Conservation (phyloP, 2,888 invertebrate genomes). For the Seira sanloemensis region DNA sequence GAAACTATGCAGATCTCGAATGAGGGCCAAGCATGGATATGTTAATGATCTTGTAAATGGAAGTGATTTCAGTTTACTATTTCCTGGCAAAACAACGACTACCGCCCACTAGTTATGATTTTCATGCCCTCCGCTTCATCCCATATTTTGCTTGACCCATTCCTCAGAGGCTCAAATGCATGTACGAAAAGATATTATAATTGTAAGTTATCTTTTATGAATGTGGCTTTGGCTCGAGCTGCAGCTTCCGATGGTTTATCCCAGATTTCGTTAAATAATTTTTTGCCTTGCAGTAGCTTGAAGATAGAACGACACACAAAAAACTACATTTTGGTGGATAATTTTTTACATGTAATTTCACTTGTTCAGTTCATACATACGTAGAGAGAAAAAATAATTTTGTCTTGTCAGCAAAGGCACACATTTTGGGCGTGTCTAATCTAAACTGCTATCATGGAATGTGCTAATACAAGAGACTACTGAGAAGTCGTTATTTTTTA, state of each 20-base stretch:
- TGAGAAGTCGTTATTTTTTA: not conserved
- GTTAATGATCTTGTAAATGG: slow-evolving; percentile 38
- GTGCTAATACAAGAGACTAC: not conserved
- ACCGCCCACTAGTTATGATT: not conserved
- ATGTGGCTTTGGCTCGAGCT: not conserved
- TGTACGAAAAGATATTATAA: no score
- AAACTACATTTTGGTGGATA: no score
- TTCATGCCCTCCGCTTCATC: not conserved
- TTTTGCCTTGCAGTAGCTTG: not conserved
- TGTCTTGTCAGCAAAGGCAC: not conserved
- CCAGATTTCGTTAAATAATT: not conserved
- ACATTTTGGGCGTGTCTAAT: not conserved
- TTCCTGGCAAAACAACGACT: not conserved
- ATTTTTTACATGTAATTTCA: not conserved
- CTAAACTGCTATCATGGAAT: not conserved
- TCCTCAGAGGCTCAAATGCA: not conserved
- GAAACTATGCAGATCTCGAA: not conserved
- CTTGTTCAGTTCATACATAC: not conserved
- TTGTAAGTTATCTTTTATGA: not conserved
- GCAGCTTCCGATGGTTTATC: not conserved
- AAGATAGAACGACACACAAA: not conserved
- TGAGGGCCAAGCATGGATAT: not conserved
- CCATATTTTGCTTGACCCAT: not conserved
- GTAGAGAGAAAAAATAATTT: not conserved
- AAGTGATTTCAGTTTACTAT: slow-evolving; percentile 18